These are phyloP conservation scores for Trogon melanurus DNA, from an alignment of 2,113 vertebrate species.

Conservation along the genomic window DNA sequence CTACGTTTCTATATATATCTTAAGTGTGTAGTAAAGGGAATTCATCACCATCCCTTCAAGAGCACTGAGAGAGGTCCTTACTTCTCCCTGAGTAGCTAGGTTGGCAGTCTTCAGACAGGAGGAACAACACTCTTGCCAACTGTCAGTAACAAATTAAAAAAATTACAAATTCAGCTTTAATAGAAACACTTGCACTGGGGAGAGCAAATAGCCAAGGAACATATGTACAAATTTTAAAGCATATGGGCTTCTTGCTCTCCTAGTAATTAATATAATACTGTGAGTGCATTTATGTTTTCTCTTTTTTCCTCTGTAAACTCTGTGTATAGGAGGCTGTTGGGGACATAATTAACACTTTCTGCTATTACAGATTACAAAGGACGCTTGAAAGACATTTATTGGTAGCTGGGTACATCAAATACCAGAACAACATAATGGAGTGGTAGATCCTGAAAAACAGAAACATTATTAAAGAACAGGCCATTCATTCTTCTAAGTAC, in stretches of 20 bases:
- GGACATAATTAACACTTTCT: slow-evolving; percentile 9
- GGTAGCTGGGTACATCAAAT: background rate
- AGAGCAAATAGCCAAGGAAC: slow-evolving; percentile 40
- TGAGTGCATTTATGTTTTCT: background rate
- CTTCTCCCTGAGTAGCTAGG: background rate
- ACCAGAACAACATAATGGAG: background rate
- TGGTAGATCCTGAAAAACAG: background rate
- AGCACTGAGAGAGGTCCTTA: background rate
- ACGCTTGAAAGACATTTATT: background rate
- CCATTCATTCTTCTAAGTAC: background rate
- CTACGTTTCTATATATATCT: background rate
- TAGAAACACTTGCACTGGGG: slow-evolving; percentile 1
- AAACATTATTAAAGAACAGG: background rate
- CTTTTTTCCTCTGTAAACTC: background rate
- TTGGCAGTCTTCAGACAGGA: slow-evolving; percentile 35
- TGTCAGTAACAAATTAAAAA: slow-evolving; percentile 42
- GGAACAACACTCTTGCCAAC: background rate
- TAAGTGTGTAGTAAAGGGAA: background rate
- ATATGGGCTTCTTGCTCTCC: slow-evolving; percentile 59
- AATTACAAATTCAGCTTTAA: slow-evolving; percentile 50
- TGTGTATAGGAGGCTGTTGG: background rate
- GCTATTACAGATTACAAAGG: background rate
- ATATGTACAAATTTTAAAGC: slow-evolving; percentile 60
- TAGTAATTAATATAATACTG: slow-evolving; percentile 69
- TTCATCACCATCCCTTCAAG: background rate